Conservation (phyloP, 2,797 vertebrate genomes). For the Borostomias antarcticus region DNA sequence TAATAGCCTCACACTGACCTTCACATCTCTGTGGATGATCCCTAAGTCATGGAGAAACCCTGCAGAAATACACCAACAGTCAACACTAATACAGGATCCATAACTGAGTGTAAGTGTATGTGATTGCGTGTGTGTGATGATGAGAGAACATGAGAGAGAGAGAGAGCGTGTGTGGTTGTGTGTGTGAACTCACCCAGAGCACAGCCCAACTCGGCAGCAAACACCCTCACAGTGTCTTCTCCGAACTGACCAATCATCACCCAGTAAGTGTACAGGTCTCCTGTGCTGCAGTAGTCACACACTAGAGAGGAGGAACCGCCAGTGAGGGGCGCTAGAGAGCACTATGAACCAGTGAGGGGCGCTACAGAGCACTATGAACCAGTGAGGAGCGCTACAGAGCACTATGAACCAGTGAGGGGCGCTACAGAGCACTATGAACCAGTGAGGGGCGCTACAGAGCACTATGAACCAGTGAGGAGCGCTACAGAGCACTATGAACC, state of each 20-base stretch:
- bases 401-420: neutral
- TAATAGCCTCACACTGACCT: conserved; percentile 72
- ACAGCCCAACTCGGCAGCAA: conserved; percentile 86
- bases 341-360: neutral
- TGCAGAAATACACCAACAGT: conserved; percentile 45
- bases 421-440: neutral
- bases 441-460: neutral
- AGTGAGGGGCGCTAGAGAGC: neutral
- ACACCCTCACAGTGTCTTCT: conserved; percentile 82
- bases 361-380: neutral
- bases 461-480: neutral
- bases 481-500: neutral
- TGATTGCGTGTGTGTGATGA: conserved; percentile 5
- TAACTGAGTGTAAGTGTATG: too few species aligned
- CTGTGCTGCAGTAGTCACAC: conserved; percentile 89
- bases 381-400: neutral
- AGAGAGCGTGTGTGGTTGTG: too few species aligned
- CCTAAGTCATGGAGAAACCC: conserved; percentile 94
- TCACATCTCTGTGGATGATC: conserved; percentile 92
- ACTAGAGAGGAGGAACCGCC: conserved; percentile 69
- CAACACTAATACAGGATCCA: conserved; percentile 1
- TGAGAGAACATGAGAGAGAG: too few species aligned
- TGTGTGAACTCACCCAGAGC: conserved; percentile 82
- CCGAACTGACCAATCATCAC: conserved; percentile 76
- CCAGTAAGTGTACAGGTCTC: conserved; percentile 89